Base-by-base conservation (phyloP, 2,888 invertebrate species). In the Lordiphosa andalusiaca region DNA sequence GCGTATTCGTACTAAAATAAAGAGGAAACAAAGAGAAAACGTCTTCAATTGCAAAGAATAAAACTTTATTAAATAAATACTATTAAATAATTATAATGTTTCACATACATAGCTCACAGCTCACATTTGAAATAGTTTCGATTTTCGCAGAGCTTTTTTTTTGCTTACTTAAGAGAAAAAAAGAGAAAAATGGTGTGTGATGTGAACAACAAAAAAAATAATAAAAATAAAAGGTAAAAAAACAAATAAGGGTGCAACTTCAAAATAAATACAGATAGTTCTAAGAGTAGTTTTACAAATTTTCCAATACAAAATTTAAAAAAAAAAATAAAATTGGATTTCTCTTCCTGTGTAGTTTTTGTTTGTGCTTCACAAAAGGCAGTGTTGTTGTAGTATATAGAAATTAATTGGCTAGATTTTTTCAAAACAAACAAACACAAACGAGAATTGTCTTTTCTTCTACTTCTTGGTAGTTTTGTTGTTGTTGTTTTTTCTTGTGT, bases 61-160 rank as follows among this genome's bases (percentile, higher is more conserved):
- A 80, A 81, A 71, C 77, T 77, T 77, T 82, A 80, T 82, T 78
- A 76, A 76, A 80, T 82, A 82, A 80, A 83, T 80, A 83, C 68
- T 73, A 72, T 47, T 35, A 51, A 63, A 68, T 56, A 48, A 49
- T 68, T 71, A 37, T 67, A 73, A 61, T 53, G 19, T 53, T 71
- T 76, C 73, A 76, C 80, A 80, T 75, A 73, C 73, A 67, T 72
- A 81, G 77, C 77, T 77, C 77, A 77, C 77, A 77, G 77, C 77
- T 65, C 60, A 61, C 66, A 73, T 53, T 69, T 73, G 42, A 62
- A 54, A 41, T 55, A 67, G 48, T 60, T 30, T 30, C 30, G 30
- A 30, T 30, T 30, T 30, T 30, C 10, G 30, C 10, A 30, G 30
- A 50, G 33, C 16, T 38, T 39, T 57, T 51, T 38, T 39, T 57